These are phyloP conservation scores for Balearica regulorum DNA, from an alignment of 2,797 vertebrate genomes.

Conservation along the genomic window DNA sequence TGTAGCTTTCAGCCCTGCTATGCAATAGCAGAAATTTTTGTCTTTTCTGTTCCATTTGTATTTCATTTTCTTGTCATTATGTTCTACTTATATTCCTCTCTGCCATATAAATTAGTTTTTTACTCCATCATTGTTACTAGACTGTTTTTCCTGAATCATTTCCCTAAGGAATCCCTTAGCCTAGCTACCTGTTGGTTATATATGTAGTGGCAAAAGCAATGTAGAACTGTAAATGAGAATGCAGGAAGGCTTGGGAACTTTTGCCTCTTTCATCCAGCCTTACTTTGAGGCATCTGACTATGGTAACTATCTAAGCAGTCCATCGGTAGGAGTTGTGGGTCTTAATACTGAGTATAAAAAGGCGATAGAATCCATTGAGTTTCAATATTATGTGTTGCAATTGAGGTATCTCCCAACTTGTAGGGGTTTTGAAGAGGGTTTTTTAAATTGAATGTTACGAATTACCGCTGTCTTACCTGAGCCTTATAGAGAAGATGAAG, in stretches of 20 bases:
- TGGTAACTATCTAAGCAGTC: background rate
- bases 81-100: background rate
- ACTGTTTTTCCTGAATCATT: background rate
- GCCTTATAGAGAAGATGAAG: background rate
- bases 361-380: background rate
- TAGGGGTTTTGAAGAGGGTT: background rate
- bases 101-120: background rate
- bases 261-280: background rate
- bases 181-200: background rate
- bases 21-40: background rate
- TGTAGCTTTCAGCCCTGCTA: background rate
- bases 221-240: background rate
- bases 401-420: background rate
- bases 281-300: background rate
- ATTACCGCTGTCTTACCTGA: background rate
- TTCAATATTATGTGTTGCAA: accelerated
- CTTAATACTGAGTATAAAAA: background rate
- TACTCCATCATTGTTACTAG: background rate
- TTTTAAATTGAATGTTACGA: background rate
- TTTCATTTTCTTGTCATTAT: background rate
- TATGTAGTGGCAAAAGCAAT: background rate
- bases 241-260: background rate
- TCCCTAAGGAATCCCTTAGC: background rate
- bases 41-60: background rate
- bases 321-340: background rate